Evolutionary conservation across 2,797 vertebrate genomes (phyloP).

Genomic region (Mus spretus): DNA sequence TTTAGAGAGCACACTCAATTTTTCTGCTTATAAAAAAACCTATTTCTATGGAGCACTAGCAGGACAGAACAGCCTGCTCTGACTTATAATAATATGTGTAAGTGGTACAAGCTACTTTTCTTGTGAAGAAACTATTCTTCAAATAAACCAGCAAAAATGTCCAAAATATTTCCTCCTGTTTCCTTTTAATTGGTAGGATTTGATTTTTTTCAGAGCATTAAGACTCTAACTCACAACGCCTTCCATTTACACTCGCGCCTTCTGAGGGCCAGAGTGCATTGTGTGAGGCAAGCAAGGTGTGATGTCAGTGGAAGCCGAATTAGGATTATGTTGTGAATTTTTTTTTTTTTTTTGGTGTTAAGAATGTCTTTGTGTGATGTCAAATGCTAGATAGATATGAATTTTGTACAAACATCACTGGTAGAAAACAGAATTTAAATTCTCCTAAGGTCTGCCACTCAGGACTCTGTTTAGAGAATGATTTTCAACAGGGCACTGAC

Average conservation of each 20-base stretch:
- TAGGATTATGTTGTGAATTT: neutral
- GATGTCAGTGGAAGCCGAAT: neutral
- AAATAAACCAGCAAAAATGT: constrained; percentile 42
- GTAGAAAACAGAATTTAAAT: neutral
- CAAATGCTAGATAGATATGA: constrained; percentile 6
- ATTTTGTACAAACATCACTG: constrained; percentile 16
- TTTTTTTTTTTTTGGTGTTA: neutral
- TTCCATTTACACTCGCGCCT: neutral
- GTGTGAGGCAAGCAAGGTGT: neutral
- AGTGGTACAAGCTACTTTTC: neutral
- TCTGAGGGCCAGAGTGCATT: neutral
- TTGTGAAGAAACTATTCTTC: constrained; percentile 42
- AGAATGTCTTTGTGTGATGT: constrained; percentile 7
- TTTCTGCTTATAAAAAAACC: constrained; percentile 53
- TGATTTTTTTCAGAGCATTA: constrained; percentile 28
- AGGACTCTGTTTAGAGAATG: neutral
- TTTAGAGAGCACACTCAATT: constrained; percentile 49
- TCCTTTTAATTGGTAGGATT: constrained; percentile 53
- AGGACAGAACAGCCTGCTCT: constrained; percentile 56
- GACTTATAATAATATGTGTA: constrained; percentile 45
- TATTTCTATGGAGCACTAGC: constrained; percentile 61
- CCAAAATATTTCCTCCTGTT: constrained; percentile 44
- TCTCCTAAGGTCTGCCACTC: neutral
- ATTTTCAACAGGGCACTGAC: neutral
- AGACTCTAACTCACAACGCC: neutral